These are phyloP conservation scores for Aricia artaxerxes DNA, from an alignment of 2,888 invertebrate genomes.

Conservation along the genomic window DNA sequence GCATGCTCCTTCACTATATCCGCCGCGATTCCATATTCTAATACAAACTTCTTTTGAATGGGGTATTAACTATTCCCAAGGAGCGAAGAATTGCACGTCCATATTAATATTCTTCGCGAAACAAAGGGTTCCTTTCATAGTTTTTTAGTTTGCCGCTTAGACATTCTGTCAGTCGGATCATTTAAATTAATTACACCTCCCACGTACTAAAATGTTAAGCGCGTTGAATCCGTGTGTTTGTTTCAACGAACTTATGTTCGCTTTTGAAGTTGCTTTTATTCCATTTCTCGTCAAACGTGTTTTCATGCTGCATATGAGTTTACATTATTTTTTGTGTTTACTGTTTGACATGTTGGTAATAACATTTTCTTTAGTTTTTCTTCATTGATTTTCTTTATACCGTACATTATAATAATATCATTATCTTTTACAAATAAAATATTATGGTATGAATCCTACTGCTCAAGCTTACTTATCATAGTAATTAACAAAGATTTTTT, in stretches of 20 bases:
- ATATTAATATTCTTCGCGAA: conserved; percentile 69
- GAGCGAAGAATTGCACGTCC: conserved; percentile 47
- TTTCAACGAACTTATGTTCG: conserved; percentile 74
- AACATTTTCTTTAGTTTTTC: not conserved
- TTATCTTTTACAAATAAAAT: not conserved
- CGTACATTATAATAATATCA: no score
- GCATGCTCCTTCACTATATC: conserved; percentile 30
- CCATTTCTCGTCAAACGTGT: conserved; percentile 56
- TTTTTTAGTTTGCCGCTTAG: conserved; percentile 64
- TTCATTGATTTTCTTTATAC: not conserved
- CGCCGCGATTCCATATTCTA: conserved; percentile 44
- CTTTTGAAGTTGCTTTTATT: conserved; percentile 69
- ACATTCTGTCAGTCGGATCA: conserved; percentile 74
- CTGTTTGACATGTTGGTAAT: not conserved
- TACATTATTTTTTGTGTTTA: not conserved
- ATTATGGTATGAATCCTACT: not conserved
- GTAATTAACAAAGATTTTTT: no score
- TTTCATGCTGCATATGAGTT: conserved; percentile 30
- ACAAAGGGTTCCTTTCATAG: conserved; percentile 62
- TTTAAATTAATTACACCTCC: conserved; percentile 70
- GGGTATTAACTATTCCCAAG: conserved; percentile 56
- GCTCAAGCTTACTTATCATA: no score
- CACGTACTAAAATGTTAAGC: conserved; percentile 32
- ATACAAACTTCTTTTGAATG: conserved; percentile 69
- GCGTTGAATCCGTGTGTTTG: not conserved